Base-by-base conservation (phyloP, 1,140 invertebrate genomes). In the Phymastichus coffea region DNA sequence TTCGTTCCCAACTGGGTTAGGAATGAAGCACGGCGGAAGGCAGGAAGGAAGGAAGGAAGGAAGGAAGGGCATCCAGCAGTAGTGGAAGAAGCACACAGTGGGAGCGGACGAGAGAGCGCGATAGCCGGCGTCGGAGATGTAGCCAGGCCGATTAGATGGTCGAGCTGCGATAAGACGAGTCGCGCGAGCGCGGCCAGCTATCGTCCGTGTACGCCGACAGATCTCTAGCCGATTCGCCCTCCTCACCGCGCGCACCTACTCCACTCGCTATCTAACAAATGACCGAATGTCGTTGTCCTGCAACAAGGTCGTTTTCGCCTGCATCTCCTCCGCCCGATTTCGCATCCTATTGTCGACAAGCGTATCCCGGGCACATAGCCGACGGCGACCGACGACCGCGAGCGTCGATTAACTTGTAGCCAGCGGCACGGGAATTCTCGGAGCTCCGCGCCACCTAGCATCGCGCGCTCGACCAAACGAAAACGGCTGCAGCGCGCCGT, bases 71-170 rank as follows among this genome's bases (percentile, higher is more conserved):
- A 40, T 44, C 12, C 26, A 25, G 26, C 15, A 30, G 20, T 40
- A 60, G 66, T 48, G 12, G 25, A 56, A 25, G 22, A 9, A 52
- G 47, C 26, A 40, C n/a, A n/a, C n/a, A 43, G 37, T 9, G 37
- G 37, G 37, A 15, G 44, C 23, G 44, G 20, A 38, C 23, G 22
- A 17, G 20, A n/a, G n/a, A n/a, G 30, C 1, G 33, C 4, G n/a
- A 23, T 3, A 47, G 28, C 28, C 47, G 7, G 17, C 26, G 33
- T 38, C 43, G 54, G 23, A 74, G 74, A 76, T 76, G 51, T 70
- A 61, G 68, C 63, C 64, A 56, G 56, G 28, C 53, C 70, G 74
- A 76, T 74, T 70, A 75, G 72, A 77, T 75, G 61, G 56, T 66
- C 43, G 67, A 62, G 37, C 56, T 59, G 57, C 52, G 69, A 72